Evolutionary conservation across 2,888 invertebrate genomes (phyloP).

Genomic region (Heliconius erato): DNA sequence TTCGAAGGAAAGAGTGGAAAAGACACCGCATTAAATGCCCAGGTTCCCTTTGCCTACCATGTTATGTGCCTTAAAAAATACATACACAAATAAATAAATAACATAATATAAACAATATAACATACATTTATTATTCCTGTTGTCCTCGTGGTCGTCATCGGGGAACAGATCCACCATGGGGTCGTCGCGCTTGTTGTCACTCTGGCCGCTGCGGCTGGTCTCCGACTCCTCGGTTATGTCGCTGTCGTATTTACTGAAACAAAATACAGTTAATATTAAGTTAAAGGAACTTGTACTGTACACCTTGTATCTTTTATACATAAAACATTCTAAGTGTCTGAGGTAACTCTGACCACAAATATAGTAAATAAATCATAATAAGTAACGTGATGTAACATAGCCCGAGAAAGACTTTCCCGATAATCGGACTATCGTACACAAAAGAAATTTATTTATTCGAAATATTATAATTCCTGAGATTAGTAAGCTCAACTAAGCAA

Average conservation of each 20-base stretch:
- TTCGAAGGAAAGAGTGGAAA: not conserved
- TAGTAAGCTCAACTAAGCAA: not conserved
- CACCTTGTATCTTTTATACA: not conserved
- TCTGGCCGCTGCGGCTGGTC: slow-evolving; percentile 77
- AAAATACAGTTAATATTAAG: not conserved
- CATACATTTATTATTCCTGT: slow-evolving; percentile 91
- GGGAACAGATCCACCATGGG: slow-evolving; percentile 98
- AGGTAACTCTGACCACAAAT: no score
- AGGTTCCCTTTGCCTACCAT: no score
- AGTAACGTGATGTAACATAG: no score
- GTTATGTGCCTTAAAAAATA: not conserved
- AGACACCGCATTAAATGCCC: not conserved
- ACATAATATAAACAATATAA: not conserved
- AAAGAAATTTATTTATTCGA: no score
- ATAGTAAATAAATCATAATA: no score
- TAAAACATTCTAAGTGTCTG: not conserved
- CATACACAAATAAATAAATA: not conserved
- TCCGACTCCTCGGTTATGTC: slow-evolving; percentile 87
- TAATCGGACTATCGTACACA: no score
- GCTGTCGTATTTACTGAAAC: slow-evolving; percentile 87
- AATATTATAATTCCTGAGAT: not conserved
- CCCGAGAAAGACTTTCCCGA: no score
- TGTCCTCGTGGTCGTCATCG: slow-evolving; percentile 96
- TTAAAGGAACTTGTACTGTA: no score
- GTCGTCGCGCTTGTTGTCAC: slow-evolving; percentile 87